A percentile compares a stretch with the other conserved stretches of the same genome.
Conservation (phyloP, 2,797 vertebrate genomes). For the Phalloptychus januarius region DNA sequence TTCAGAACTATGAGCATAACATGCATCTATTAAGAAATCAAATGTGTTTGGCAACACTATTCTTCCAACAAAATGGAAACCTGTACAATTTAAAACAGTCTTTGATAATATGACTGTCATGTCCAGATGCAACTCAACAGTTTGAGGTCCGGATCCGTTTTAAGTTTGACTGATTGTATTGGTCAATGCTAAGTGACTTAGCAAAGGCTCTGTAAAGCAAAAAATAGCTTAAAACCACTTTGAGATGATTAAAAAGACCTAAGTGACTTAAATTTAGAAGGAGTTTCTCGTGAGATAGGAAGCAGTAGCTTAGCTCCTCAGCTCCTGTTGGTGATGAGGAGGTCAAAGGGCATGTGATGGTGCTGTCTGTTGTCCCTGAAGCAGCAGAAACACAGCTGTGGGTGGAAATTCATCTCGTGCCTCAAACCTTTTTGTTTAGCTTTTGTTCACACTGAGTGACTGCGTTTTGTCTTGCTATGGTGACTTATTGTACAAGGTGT, state of each 20-base stretch:
- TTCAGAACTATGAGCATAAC: too few relatives aligned
- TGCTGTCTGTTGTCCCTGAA: constrained; percentile 1
- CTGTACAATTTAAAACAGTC: neutral
- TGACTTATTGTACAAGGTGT: constrained; percentile 55
- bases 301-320: neutral
- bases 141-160: neutral
- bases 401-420: constrained; percentile 45
- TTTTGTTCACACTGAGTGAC: constrained; percentile 48
- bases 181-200: neutral
- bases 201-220: neutral
- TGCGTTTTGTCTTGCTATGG: constrained; percentile 36
- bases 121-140: neutral
- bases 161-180: neutral
- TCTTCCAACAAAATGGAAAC: neutral
- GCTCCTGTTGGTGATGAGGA: neutral
- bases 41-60: neutral
- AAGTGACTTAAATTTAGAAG: neutral
- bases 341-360: neutral
- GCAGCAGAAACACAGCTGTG: constrained; percentile 53
- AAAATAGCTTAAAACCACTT: too few relatives aligned
- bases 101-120: neutral
- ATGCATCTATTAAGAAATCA: neutral
- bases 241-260: too few relatives aligned
- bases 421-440: neutral
- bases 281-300: neutral